Conservation (phyloP, 2,888 invertebrate species). For the Machimus rusticus region DNA sequence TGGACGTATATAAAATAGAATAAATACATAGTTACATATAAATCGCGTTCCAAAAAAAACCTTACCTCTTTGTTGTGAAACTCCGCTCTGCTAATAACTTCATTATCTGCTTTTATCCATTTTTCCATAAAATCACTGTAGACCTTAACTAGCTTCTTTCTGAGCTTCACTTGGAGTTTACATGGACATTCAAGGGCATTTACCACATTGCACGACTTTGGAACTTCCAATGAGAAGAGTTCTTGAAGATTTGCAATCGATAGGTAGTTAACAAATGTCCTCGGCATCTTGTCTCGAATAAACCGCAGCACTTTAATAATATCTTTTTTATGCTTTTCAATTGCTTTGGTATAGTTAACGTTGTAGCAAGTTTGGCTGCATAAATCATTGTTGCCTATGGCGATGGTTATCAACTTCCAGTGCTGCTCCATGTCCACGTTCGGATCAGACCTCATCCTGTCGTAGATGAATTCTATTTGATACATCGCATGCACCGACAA, state of each 20-base stretch:
- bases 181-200: slow-evolving; percentile 68
- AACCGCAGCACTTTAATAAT: slow-evolving; percentile 62
- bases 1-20: slow-evolving; percentile 52
- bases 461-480: slow-evolving; percentile 67
- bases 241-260: slow-evolving; percentile 65
- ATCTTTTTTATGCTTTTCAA: slow-evolving; percentile 65
- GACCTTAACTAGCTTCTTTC: neutral
- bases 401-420: slow-evolving; percentile 71
- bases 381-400: slow-evolving; percentile 71
- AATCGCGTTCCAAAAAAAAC: too few species aligned
- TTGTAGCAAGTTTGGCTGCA: slow-evolving; percentile 67
- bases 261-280: slow-evolving; percentile 68
- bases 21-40: neutral
- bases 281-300: slow-evolving; percentile 68
- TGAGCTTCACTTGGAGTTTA: slow-evolving; percentile 51
- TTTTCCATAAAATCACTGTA: slow-evolving; percentile 61
- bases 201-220: slow-evolving; percentile 61
- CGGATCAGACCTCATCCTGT: slow-evolving; percentile 65
- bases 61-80: slow-evolving; percentile 57
- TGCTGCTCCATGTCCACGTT: slow-evolving; percentile 66
- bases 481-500: slow-evolving; percentile 67
- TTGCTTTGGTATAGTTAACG: slow-evolving; percentile 52
- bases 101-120: slow-evolving; percentile 66
- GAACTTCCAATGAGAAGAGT: slow-evolving; percentile 58
- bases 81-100: slow-evolving; percentile 62